Evolutionary conservation across 2,888 invertebrate genomes (phyloP).

Genomic region (Leucania comma): DNA sequence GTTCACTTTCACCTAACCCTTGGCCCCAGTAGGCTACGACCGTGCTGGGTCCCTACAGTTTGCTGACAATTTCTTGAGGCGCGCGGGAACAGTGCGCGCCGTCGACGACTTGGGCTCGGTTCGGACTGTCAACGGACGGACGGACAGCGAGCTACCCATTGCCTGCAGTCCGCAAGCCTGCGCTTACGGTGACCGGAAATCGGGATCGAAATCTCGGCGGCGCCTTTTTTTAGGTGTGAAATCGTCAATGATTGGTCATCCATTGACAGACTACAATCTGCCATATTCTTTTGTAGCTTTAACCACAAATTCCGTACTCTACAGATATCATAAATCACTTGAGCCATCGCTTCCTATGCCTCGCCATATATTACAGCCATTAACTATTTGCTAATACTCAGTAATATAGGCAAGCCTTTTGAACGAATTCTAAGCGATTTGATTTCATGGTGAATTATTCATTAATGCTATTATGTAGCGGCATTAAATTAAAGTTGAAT

Average conservation of each 20-base stretch:
- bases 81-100: too few species aligned
- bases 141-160: too few species aligned
- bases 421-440: slow-evolving; percentile 60
- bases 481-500: slow-evolving; percentile 42
- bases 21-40: too few species aligned
- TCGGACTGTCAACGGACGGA: too few species aligned
- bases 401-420: slow-evolving; percentile 46
- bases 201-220: too few species aligned
- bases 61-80: too few species aligned
- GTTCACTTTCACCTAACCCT: too few species aligned
- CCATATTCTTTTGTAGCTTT: not conserved
- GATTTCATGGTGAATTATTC: slow-evolving; percentile 64
- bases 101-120: too few species aligned
- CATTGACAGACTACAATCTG: not conserved
- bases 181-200: too few species aligned
- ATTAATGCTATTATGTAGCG: slow-evolving; percentile 45
- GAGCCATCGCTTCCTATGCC: slow-evolving; percentile 42
- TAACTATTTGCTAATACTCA: slow-evolving; percentile 50
- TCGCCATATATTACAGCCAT: slow-evolving; percentile 51
- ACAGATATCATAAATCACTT: slow-evolving; percentile 59
- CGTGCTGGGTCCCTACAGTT: too few species aligned
- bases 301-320: not conserved
- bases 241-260: not conserved
- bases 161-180: too few species aligned
- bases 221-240: too few species aligned